These are phyloP conservation scores for Phainopepla nitens DNA, from an alignment of 2,113 vertebrate species.

Conservation along the genomic window DNA sequence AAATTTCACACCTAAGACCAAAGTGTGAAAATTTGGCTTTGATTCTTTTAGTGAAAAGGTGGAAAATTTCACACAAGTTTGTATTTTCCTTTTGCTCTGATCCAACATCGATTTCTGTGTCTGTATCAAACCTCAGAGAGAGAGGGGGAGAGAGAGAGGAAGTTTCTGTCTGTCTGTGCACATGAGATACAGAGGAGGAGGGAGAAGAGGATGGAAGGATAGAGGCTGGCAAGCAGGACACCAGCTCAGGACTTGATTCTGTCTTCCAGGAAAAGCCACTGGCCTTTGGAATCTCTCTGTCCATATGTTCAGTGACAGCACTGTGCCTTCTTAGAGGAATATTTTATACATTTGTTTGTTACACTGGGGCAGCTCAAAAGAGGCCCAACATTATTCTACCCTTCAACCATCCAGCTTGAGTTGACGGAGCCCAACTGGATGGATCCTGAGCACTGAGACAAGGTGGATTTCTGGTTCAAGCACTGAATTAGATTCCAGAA, in stretches of 20 bases:
- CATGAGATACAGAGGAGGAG: neutral
- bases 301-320: neutral
- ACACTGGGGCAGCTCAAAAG: neutral
- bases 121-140: neutral
- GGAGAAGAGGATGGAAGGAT: neutral
- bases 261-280: neutral
- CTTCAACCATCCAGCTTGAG: neutral
- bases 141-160: neutral
- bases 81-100: slow-evolving; percentile 28
- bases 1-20: slow-evolving; percentile 52
- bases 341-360: neutral
- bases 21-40: slow-evolving; percentile 65
- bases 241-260: neutral
- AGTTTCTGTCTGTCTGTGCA: neutral
- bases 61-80: slow-evolving; percentile 48
- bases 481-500: neutral
- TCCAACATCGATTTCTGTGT: neutral
- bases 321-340: neutral
- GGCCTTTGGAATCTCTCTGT: neutral
- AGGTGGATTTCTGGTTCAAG: neutral
- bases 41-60: slow-evolving; percentile 52
- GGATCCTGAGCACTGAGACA: neutral
- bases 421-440: neutral
- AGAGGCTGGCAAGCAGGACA: neutral
- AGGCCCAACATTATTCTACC: neutral